Conservation (phyloP, 1,140 invertebrate genomes). For the Aphelenchoides fujianensis region DNA sequence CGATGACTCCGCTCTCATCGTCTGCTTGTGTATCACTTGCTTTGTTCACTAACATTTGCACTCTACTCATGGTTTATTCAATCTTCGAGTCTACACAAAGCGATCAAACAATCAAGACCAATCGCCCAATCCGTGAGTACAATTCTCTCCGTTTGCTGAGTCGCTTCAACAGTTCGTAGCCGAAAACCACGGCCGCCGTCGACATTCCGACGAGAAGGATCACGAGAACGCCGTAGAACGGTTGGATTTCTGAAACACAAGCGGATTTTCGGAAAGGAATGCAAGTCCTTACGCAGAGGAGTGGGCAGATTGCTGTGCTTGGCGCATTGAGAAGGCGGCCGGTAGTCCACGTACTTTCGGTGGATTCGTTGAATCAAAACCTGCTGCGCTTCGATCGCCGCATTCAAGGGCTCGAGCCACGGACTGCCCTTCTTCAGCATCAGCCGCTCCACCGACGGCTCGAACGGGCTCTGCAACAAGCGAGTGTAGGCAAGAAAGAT, state of each 20-base stretch:
- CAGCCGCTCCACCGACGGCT: slow-evolving; percentile 10
- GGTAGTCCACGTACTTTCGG: background rate
- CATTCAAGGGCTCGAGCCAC: background rate
- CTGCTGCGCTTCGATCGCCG: background rate
- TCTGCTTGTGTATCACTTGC: too few species aligned
- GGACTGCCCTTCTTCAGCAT: background rate
- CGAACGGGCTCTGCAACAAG: background rate
- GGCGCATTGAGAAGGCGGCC: background rate
- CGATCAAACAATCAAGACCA: too few species aligned
- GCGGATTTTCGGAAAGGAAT: background rate
- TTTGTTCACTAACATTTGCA: too few species aligned
- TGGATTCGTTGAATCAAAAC: background rate
- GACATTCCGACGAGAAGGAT: background rate
- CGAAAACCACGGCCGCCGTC: too few species aligned
- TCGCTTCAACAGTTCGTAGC: too few species aligned
- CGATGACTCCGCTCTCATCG: too few species aligned
- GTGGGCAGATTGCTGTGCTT: background rate
- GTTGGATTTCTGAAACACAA: background rate
- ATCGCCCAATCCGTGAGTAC: too few species aligned
- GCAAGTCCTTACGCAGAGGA: background rate
- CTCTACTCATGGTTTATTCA: too few species aligned
- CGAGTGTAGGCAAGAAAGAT: too few species aligned
- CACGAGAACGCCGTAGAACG: background rate
- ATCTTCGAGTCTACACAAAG: too few species aligned
- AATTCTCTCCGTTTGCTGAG: too few species aligned